Base-by-base conservation (phyloP, 2,113 vertebrate genomes). In the Ornithorhynchus anatinus region DNA sequence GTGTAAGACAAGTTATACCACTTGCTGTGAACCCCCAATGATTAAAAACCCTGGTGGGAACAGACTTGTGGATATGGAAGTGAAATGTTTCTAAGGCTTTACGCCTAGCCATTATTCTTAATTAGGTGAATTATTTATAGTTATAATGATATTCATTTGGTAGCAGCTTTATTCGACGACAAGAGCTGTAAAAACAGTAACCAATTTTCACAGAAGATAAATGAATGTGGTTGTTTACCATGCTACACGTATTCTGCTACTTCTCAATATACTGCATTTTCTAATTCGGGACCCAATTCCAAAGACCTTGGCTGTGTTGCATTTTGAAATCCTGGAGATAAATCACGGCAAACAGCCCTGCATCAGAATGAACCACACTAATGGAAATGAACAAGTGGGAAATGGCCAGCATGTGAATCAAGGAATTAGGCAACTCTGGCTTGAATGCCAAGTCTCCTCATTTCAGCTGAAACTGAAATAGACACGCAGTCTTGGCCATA, bases 401-500 rank as follows among this genome's bases (percentile, higher is more conserved):
- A 3, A 11, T 1, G 3, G 22, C 10, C 2, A 36, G 36, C 13
- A 22, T 2, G 3, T 13, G 14, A 37, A 23, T 36, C 15, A 44
- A 20, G 58, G n/a, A 42, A 19, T 7, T 29, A 11, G 10, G 36
- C 37, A 32, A 27, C 16, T 14, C n/a, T 20, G 13, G 27, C 48
- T 64, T 62, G 25, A n/a, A 37, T 29, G 10, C 27, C 9, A 16
- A 23, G 29, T 23, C 12, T 73, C 10, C 27, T 59, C 43, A 31
- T 71, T n/a, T 51, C 53, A 53, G 33, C 45, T 71, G 61, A 39
- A 32, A 58, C 40, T 31, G 29, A 53, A 68, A 53, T 25, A 73
- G 44, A 66, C 50, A 45, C 17, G 23, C 25, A 64, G 27, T 64
- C 48, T 56, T 53, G 12, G n/a, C 42, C 43, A 11, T 42, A 59